Conservation (phyloP, 1,140 invertebrate genomes). For the Neelides sp. region DNA sequence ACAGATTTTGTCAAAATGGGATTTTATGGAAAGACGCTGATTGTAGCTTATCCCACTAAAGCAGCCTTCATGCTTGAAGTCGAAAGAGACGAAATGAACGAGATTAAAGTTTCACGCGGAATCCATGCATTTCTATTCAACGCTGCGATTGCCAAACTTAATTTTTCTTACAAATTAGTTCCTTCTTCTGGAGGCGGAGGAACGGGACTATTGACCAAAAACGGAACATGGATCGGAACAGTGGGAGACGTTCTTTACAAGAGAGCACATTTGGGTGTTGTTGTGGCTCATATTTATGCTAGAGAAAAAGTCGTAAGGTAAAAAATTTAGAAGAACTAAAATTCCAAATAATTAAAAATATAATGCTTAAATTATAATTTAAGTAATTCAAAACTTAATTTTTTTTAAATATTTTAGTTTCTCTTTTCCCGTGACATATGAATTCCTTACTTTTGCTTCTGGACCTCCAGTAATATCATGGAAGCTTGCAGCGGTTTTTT, state of each 20-base stretch:
- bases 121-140: too few species aligned
- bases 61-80: too few species aligned
- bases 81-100: too few species aligned
- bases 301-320: not conserved
- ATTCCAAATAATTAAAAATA: not conserved
- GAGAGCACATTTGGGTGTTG: slow-evolving; percentile 7
- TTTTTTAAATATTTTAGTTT: not conserved
- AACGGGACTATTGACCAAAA: slow-evolving; percentile 4
- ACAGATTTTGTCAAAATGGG: too few species aligned
- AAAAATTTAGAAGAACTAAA: not conserved
- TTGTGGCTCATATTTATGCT: not conserved
- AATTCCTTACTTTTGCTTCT: not conserved
- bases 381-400: not conserved
- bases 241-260: slow-evolving; percentile 8
- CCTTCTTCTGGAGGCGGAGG: slow-evolving; percentile 12
- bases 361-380: not conserved
- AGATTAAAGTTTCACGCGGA: too few species aligned
- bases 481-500: not conserved
- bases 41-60: too few species aligned
- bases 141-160: slow-evolving; percentile 13
- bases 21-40: too few species aligned
- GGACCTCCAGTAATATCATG: not conserved
- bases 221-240: slow-evolving; percentile 18
- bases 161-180: slow-evolving; percentile 15
- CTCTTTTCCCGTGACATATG: too few species aligned